Evolutionary conservation across 2,797 vertebrate species (phyloP), one percentile per base, ranked within the genome.

Genomic region (Lycodopsis pacificus): DNA sequence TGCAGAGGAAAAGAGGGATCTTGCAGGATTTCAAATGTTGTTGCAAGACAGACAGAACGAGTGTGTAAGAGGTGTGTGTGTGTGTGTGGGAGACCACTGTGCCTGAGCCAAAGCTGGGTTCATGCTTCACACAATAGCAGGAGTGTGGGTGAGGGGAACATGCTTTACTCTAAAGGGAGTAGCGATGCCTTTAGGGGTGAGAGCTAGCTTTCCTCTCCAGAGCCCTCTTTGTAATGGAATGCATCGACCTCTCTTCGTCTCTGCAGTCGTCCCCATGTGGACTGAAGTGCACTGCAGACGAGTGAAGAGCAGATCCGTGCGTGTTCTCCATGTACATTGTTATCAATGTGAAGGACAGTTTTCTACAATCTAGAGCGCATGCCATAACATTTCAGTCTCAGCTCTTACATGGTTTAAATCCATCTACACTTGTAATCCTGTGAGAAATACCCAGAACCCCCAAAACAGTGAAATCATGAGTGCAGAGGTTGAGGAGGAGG

Each of bases 211-310:
- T 93, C 87, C 84, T 80, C 83, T 79, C 81, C 84, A 69, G 42
- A 89, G 66, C 65, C 80, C 44, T 61, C 25, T 88, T 89, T 86
- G 84, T 89, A 90, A 92, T 86, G 88, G 82, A 92, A 93, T 87
- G 84, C 89, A 83, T 89, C 85, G 69, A 73, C 79, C 32, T 64
- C 61, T 76, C 67, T 86, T 78, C 70, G 71, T 81, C 69, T 81
- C 40, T 0, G 12, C 62, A n/a, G 63, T 42, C 72, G 53, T 77
- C 64, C 64, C 58, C 40, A 5, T 72, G 62, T 64, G 64, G 67
- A 67, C 73, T 42, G 56, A 71, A 59, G 49, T 54, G 65, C 3
- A 9, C 40, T 46, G 20, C 74, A 64, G 73, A 48, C 38, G 15
- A 80, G 61, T 49, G 51, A 73, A 65, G 56, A 84, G 53, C 72